phyloP scores from a whole-genome alignment of 1,140 invertebrate species.

The Cotesia chilonis region DNA sequence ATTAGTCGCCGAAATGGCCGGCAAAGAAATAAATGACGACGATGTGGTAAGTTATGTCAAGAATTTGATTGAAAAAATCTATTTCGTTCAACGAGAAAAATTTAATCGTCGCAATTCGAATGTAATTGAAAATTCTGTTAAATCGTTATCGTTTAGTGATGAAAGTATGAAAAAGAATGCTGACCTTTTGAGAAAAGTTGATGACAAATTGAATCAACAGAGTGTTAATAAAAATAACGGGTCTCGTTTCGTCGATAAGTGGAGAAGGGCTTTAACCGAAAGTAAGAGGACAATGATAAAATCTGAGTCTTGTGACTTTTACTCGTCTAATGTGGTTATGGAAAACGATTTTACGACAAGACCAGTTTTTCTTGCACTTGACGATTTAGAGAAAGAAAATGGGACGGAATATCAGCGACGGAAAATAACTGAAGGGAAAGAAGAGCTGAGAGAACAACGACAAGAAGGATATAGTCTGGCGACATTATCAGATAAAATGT shows the following conservation, averaged over 20 bases:
- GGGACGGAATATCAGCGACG: too few species aligned
- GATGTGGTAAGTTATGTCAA: constrained; percentile 44
- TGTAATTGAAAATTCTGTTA: neutral
- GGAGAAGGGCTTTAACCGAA: neutral
- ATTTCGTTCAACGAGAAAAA: constrained; percentile 30
- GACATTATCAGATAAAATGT: too few species aligned
- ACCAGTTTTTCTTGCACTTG: too few species aligned
- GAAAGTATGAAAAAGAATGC: too few species aligned
- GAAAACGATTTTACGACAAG: too few species aligned
- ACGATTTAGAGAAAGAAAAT: too few species aligned
- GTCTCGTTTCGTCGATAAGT: constrained; percentile 10
- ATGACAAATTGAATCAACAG: too few species aligned
- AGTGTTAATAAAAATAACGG: neutral
- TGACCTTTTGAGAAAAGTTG: too few species aligned
- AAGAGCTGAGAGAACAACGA: too few species aligned
- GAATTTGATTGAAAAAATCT: constrained; percentile 46
- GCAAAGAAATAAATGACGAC: constrained; percentile 42
- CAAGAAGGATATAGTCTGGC: too few species aligned
- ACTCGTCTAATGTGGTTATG: neutral
- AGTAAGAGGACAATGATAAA: neutral
- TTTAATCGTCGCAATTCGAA: neutral
- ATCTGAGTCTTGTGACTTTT: neutral
- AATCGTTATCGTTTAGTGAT: too few species aligned
- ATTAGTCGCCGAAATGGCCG: constrained; percentile 35
- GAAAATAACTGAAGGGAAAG: too few species aligned